phyloP scores from a whole-genome alignment of 2,888 invertebrate genomes.

The Heteropelma amictum region DNA sequence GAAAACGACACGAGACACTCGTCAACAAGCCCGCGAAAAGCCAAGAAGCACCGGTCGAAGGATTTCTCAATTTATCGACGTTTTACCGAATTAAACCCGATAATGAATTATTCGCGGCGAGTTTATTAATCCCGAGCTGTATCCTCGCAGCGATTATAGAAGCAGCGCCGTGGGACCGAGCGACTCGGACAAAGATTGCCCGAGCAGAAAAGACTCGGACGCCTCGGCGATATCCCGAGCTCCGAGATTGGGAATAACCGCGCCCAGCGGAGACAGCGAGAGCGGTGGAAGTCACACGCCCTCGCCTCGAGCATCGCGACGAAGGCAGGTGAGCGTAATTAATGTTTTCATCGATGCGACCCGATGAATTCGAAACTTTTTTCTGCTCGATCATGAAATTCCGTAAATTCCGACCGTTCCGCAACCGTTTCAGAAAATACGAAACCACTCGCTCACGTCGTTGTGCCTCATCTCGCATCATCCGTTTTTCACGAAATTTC shows the following conservation, averaged over 20 bases:
- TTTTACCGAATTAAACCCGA: background rate
- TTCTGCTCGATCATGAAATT: background rate
- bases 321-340: conserved; percentile 83
- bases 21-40: too few species aligned
- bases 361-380: too few species aligned
- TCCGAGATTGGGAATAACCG: conserved; percentile 83
- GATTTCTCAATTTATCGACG: too few species aligned
- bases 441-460: conserved; percentile 97
- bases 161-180: conserved; percentile 93
- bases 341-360: background rate
- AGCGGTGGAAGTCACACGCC: conserved; percentile 93
- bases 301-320: conserved; percentile 89
- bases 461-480: conserved; percentile 99
- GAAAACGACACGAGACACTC: too few species aligned
- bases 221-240: conserved; percentile 74
- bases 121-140: background rate
- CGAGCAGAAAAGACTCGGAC: conserved; percentile 85
- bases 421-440: conserved; percentile 62
- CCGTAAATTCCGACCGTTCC: conserved; percentile 18
- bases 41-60: background rate
- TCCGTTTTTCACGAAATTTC: conserved; percentile 98
- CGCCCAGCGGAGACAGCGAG: conserved; percentile 88
- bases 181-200: conserved; percentile 92
- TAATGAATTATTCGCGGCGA: too few species aligned
- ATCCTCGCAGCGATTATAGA: conserved; percentile 91